These are phyloP conservation scores for Aromia moschata DNA, from an alignment of 2,888 invertebrate species.

Conservation along the genomic window DNA sequence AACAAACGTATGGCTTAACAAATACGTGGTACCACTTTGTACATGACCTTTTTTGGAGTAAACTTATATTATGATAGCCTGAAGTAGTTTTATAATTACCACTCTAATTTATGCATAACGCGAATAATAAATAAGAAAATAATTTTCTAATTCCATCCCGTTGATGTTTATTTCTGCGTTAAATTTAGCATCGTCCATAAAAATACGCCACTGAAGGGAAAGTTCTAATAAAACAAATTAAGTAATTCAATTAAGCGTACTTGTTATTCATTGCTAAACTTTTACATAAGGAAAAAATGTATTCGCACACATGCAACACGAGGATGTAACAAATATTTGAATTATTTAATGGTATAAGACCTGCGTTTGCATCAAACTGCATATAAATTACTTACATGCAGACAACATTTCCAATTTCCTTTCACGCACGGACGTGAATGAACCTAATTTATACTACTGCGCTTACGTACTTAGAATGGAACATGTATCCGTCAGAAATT, in stretches of 20 bases:
- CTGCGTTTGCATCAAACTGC: not conserved
- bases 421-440: conserved; percentile 16
- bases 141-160: too few relatives aligned
- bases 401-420: conserved; percentile 13
- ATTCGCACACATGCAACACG: conserved; percentile 1
- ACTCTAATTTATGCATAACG: too few relatives aligned
- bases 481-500: too few relatives aligned
- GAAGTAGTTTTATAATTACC: too few relatives aligned
- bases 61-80: too few relatives aligned
- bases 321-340: conserved; percentile 6
- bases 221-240: conserved; percentile 1
- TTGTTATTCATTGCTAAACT: not conserved
- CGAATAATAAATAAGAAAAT: too few relatives aligned
- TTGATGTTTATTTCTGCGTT: too few relatives aligned
- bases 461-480: not conserved
- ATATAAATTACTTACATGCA: conserved; percentile 6
- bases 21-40: too few relatives aligned
- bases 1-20: too few relatives aligned
- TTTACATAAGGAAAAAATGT: not conserved
- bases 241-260: not conserved
- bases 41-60: too few relatives aligned
- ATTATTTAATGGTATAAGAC: conserved; percentile 2
- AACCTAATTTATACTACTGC: conserved; percentile 10
- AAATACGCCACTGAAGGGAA: too few relatives aligned
- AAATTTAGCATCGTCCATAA: too few relatives aligned